These are phyloP conservation scores for Meta bourneti DNA, from an alignment of 2,888 invertebrate genomes.

Conservation along the genomic window DNA sequence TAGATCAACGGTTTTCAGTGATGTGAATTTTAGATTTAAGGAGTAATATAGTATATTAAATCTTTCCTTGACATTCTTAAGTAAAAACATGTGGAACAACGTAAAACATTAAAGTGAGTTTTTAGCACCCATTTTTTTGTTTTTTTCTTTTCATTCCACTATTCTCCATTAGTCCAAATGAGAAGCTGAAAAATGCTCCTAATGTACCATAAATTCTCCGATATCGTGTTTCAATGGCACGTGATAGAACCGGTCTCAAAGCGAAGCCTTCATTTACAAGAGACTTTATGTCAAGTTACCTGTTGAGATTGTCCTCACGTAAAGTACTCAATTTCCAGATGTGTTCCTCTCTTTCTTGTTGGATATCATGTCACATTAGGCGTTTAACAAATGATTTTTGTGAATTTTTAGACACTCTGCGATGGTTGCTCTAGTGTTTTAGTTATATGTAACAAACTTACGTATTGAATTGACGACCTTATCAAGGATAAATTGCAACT, in stretches of 20 bases:
- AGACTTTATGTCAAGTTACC: conserved; percentile 20
- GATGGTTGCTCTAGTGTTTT: no score
- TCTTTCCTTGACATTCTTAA: no score
- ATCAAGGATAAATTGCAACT: no score
- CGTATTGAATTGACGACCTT: no score
- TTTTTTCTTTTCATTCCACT: not conserved
- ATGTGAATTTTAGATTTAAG: no score
- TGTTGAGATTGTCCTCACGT: conserved; percentile 36
- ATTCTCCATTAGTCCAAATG: not conserved
- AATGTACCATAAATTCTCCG: not conserved
- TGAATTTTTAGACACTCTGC: no score
- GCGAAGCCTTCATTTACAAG: not conserved
- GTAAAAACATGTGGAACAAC: no score
- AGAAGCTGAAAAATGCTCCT: not conserved
- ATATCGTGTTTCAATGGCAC: not conserved
- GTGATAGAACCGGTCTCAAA: not conserved
- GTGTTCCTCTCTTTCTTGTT: not conserved
- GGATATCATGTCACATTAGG: not conserved
- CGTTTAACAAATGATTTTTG: not conserved
- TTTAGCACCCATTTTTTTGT: no score
- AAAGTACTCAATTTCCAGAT: not conserved
- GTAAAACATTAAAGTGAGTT: no score
- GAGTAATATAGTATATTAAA: no score
- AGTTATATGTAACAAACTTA: no score
- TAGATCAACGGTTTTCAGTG: no score